These are phyloP conservation scores for Corticium candelabrum DNA, from an alignment of 37 sponge, comb jelly and placozoan genomes.

Conservation along the genomic window DNA sequence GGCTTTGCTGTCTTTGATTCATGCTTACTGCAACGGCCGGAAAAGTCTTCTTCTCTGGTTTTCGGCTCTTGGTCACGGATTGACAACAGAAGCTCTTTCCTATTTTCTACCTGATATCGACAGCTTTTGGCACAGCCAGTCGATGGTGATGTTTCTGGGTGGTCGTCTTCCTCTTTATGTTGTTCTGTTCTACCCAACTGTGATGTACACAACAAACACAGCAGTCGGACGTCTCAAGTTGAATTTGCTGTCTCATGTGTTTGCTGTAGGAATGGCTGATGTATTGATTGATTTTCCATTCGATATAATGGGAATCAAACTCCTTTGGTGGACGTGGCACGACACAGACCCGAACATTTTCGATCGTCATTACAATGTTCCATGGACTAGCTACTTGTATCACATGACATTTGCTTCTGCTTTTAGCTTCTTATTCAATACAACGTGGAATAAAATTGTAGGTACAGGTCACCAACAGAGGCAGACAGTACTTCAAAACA, in stretches of 20 bases:
- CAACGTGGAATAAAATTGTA: slow-evolving; percentile 8
- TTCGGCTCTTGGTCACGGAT: slow-evolving; percentile 27
- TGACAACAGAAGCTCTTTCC: slow-evolving; percentile 17
- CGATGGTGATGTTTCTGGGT: slow-evolving; percentile 22
- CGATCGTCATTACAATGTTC: slow-evolving; percentile 34
- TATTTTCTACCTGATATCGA: slow-evolving; percentile 31
- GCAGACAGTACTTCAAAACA: neutral
- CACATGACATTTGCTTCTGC: slow-evolving; percentile 30
- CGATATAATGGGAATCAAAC: slow-evolving; percentile 36
- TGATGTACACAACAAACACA: slow-evolving; percentile 20
- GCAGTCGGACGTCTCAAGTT: slow-evolving; percentile 16
- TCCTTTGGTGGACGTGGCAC: slow-evolving; percentile 54
- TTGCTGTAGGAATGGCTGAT: slow-evolving; percentile 18
- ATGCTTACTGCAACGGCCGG: slow-evolving; percentile 14
- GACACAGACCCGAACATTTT: slow-evolving; percentile 44
- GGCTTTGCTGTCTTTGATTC: slow-evolving; percentile 13
- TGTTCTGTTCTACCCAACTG: slow-evolving; percentile 18
- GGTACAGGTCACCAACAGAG: neutral
- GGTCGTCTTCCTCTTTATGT: slow-evolving; percentile 26
- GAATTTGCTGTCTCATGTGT: slow-evolving; percentile 7
- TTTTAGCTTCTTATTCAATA: slow-evolving; percentile 18
- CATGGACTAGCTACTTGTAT: slow-evolving; percentile 42
- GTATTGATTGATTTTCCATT: slow-evolving; percentile 28
- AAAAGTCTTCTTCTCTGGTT: slow-evolving; percentile 21
- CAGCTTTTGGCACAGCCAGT: slow-evolving; percentile 37